phyloP scores from a whole-genome alignment of 2,113 vertebrate genomes.

The Arizona elegans region DNA sequence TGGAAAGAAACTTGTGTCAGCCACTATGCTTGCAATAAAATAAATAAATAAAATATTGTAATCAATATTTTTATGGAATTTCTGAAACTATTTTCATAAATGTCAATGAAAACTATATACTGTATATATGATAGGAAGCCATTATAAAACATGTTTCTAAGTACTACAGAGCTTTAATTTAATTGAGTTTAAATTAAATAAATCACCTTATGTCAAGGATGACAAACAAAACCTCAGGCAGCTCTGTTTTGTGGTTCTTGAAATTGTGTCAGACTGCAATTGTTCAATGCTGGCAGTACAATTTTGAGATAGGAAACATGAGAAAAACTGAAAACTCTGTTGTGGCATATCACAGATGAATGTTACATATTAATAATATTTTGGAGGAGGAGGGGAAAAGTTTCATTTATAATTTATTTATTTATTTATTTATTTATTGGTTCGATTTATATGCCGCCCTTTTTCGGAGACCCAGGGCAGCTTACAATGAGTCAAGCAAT shows the following conservation, averaged over 20 bases:
- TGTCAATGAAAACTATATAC: background rate
- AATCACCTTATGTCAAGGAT: background rate
- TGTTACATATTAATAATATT: background rate
- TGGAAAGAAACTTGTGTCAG: background rate
- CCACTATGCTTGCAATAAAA: background rate
- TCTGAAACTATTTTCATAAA: background rate
- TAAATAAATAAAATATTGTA: background rate
- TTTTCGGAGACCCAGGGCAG: too few relatives aligned
- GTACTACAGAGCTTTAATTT: background rate
- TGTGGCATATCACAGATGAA: background rate
- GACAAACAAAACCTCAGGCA: background rate
- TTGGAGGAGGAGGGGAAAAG: background rate
- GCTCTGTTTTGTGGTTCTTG: background rate
- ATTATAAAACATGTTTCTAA: background rate
- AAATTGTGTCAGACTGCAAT: background rate
- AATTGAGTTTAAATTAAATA: too few relatives aligned
- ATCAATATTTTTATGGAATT: background rate
- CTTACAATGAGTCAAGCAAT: too few relatives aligned
- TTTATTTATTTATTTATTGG: too few relatives aligned
- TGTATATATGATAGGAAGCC: background rate
- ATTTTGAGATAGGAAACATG: background rate
- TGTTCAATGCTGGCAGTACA: background rate
- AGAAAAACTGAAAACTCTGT: background rate
- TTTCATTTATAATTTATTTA: background rate
- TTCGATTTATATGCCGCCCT: too few relatives aligned